Evolutionary conservation across 2,888 invertebrate species (phyloP), one percentile per base, ranked within the genome.

Genomic region (Drosophila buzzatii): DNA sequence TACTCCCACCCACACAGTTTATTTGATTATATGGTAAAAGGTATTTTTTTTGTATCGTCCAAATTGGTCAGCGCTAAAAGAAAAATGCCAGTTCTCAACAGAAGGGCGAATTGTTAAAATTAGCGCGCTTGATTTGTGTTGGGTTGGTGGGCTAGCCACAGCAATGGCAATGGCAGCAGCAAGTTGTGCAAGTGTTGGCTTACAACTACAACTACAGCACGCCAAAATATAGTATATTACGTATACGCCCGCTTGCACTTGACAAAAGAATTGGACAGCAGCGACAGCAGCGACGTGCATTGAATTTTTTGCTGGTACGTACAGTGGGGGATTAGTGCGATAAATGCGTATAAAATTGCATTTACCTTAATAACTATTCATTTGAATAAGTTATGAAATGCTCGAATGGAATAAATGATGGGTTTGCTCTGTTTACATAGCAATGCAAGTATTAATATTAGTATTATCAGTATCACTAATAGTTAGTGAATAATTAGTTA

Each of bases 211-310:
- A 33, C n/a, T n/a, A n/a, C 73, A 73, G 52, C 60, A 71, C 51
- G 57, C 61, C 58, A 66, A 70, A 55, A 62, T 63, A 69, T 44
- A 39, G 49, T 39, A 68, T 70, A 82, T 76, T 82, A 76, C 80
- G 80, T 82, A 79, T 79, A 84, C 82, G 62, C 64, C 76, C 68
- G 82, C 79, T 70, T 85, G 85, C 87, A 82, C 89, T 85, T 85
- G 85, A 87, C 87, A 85, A 85, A 82, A 81, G 79, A 85, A 87
- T 89, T 72, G 71, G 57, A 69, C 71, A 59, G 49, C 55, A 55
- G 59, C 72, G 47, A 52, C 49, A 53, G 57, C 68, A 41, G 55
- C 52, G 49, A 67, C 70, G 64, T 73, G 76, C 66, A 70, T 55
- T 63, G 77, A 69, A 81, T 76, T 82, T 73, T 60, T 76, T 62